Evolutionary conservation across 2,888 invertebrate species (phyloP), one percentile per base, ranked within the genome.

Genomic region (Digitonthophagus gazella): DNA sequence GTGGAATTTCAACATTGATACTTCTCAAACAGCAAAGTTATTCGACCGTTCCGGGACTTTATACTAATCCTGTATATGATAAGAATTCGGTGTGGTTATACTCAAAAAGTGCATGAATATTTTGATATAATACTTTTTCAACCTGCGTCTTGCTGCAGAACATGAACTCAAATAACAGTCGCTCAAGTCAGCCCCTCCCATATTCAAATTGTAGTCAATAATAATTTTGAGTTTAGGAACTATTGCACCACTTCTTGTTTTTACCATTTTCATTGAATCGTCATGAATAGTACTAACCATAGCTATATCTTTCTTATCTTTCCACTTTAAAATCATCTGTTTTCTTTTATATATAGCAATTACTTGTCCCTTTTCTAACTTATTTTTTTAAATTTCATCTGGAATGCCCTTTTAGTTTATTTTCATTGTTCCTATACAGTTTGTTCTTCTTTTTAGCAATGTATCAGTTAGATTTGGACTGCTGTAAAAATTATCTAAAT

Each of bases 401-500:
- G 57, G 3, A 2, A 57, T 57, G 16, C 57, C 57, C 16, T 3
- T 57, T 15, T n/a, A 6, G 57, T 14, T 57, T 11, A 57, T 54
- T 22, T 54, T 11, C 22, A 69, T 16, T 28, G 69, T 69, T 11
- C 64, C 69, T 5, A 44, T 66, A 54, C 61, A 28, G 22, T 69
- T 11, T n/a, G 66, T 69, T 63, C 61, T 67, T 28, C 64, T 8
- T 19, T 19, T 57, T 18, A 66, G 18, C 66, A 57, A 28, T 44
- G 19, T 63, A 18, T 67, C 58, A 61, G 54, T 22, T 28, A 67
- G n/a, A 61, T 22, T 63, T 54, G 18, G 8, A 58, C 58, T 58
- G 15, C 8, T 58, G 22, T 22, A 22, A 56, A 61, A 76, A 66
- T 75, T 75, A 64, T 76, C 72, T 58, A 74, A 55, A 66, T 73